Evolutionary conservation across 2,797 vertebrate species (phyloP).

Genomic region (Anabas testudineus): DNA sequence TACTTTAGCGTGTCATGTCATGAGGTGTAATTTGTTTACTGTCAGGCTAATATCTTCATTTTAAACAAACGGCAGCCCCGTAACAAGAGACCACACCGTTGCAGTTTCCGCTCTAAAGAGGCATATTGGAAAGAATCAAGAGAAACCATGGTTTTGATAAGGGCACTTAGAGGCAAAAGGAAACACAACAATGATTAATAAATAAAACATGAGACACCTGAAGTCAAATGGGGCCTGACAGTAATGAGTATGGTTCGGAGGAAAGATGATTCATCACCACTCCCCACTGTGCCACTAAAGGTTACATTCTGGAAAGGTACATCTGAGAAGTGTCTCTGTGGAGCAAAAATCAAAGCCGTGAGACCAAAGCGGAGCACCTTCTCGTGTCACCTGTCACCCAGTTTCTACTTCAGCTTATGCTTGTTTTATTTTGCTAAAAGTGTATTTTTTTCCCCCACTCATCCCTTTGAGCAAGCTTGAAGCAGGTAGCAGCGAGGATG

Average conservation of each 20-base stretch:
- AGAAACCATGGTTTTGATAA: conserved; percentile 8
- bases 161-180: conserved; percentile 13
- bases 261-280: conserved; percentile 22
- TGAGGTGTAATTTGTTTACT: conserved; percentile 6
- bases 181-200: background rate
- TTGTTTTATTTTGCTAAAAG: conserved; percentile 18
- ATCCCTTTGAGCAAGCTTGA: conserved; percentile 3
- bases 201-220: conserved; percentile 21
- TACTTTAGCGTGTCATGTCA: conserved; percentile 22
- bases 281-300: conserved; percentile 9
- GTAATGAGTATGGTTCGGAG: conserved; percentile 31
- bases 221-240: conserved; percentile 41
- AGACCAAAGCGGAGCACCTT: conserved; percentile 40
- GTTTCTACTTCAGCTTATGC: conserved; percentile 9
- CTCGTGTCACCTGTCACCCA: conserved; percentile 33
- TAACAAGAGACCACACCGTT: background rate
- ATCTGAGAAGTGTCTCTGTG: conserved; percentile 32
- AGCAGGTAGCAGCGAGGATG: conserved; percentile 15
- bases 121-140: background rate
- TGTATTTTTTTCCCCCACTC: conserved; percentile 1
- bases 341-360: conserved; percentile 43
- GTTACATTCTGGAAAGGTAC: conserved; percentile 34
- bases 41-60: background rate
- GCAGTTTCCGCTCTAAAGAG: background rate
- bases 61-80: background rate